Conservation (phyloP, 2,113 vertebrate species). For the Equus przewalskii region DNA sequence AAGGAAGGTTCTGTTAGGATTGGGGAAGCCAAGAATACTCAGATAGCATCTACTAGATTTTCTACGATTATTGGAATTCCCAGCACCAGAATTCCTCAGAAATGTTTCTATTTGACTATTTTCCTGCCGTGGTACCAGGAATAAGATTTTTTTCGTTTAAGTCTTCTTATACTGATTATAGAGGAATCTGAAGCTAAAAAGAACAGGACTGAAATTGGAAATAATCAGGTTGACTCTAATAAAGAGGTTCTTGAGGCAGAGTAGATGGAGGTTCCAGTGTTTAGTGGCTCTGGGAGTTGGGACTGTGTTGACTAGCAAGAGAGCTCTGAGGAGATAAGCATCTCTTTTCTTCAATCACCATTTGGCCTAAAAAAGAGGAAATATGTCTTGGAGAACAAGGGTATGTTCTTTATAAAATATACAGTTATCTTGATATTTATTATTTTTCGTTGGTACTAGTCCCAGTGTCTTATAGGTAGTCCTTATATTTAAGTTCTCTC, state of each 20-base stretch:
- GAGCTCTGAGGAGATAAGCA: background rate
- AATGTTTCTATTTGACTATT: background rate
- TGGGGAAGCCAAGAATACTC: background rate
- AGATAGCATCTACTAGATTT: background rate
- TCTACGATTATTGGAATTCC: background rate
- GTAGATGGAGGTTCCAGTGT: background rate
- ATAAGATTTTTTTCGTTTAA: background rate
- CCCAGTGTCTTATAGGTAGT: background rate
- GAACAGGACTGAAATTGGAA: background rate
- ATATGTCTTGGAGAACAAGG: background rate
- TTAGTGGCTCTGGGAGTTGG: background rate
- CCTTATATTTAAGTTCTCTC: background rate
- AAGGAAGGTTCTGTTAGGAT: background rate
- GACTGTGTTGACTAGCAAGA: background rate
- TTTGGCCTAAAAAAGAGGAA: conserved; percentile 19
- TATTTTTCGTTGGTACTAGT: background rate
- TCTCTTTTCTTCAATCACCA: conserved; percentile 22
- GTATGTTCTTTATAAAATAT: conserved; percentile 46
- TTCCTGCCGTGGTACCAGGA: background rate
- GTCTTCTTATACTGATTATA: background rate
- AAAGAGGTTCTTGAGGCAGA: background rate
- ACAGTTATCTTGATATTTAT: background rate
- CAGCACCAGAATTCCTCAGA: background rate
- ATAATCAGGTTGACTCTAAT: background rate
- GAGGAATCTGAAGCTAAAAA: conserved; percentile 1